Evolutionary conservation across 2,888 invertebrate genomes (phyloP), one percentile per base, ranked within the genome.

Genomic region (Tetragonisca angustula): DNA sequence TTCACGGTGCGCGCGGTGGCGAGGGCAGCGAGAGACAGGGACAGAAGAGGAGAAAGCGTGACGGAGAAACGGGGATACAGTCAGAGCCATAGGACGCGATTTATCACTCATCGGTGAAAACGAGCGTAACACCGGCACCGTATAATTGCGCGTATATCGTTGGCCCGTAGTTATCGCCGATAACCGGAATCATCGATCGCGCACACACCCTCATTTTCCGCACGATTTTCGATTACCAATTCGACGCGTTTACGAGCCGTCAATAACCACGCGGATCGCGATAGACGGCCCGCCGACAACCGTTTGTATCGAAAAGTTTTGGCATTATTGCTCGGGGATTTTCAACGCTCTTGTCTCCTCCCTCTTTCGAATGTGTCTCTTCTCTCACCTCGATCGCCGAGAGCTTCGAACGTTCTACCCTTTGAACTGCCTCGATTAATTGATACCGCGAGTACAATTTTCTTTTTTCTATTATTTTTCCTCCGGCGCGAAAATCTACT

Each of bases 81-180:
- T 68, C 43, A 32, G 64, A 17, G 49, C 52, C 70, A 71, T 80
- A 78, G 78, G 72, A 85, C 68, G 62, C 84, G 84, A 87, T 89
- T 87, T 87, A 89, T 89, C 88, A 89, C 79, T 86, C 82, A 84
- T 87, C 87, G 89, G 69, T 89, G 88, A 86, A 89, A 89, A 89
- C 76, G 89, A 72, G 79, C 81, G 81, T 89, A 83, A 80, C 87
- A 74, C 61, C 82, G 76, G 76, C 75, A 79, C 74, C 83, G 84
- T 89, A 86, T 89, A 89, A 89, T 89, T 87, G 87, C 87, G 76
- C 84, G 85, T 84, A 79, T 84, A 89, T 75, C 83, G 79, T 50
- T 62, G 71, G 24, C 69, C 79, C n/a, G 73, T 67, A 79, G 88
- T 82, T 84, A 86, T 86, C 87, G 67, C 59, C 73, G 84, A 81